Conservation (phyloP, 2,888 invertebrate genomes). For the Lutraria lutraria region DNA sequence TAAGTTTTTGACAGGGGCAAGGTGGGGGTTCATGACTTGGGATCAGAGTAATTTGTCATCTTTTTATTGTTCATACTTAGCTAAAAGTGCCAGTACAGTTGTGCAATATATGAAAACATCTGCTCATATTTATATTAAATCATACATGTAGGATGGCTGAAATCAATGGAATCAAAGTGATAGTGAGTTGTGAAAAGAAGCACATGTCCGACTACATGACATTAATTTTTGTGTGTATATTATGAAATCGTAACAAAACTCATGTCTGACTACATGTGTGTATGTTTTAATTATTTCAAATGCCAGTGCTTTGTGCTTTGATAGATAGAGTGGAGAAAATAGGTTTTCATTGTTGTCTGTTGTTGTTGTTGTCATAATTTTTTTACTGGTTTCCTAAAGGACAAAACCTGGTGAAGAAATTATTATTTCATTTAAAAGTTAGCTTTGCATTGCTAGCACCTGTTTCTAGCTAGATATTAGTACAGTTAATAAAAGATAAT, state of each 20-base stretch:
- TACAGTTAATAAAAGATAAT: neutral
- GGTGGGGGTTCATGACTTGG: neutral
- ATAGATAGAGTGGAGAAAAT: neutral
- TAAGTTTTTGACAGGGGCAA: too few relatives aligned
- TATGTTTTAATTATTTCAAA: neutral
- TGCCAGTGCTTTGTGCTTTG: neutral
- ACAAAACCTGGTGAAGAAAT: neutral
- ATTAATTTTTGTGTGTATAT: neutral
- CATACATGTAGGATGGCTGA: neutral
- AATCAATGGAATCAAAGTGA: neutral
- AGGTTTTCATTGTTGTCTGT: neutral
- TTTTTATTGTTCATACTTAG: neutral
- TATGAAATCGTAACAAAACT: neutral
- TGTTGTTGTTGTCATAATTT: neutral
- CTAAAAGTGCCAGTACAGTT: neutral
- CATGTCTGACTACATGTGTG: neutral
- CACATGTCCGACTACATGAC: neutral
- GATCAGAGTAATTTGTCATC: neutral
- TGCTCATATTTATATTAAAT: neutral
- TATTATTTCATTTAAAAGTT: neutral
- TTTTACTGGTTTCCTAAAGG: neutral
- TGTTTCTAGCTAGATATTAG: neutral
- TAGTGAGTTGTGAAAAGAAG: too few relatives aligned
- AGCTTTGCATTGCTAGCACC: neutral
- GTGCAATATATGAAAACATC: conserved; percentile 4